Evolutionary conservation across 2,113 vertebrate genomes (phyloP).

Genomic region (Marcusenius ussheri): DNA sequence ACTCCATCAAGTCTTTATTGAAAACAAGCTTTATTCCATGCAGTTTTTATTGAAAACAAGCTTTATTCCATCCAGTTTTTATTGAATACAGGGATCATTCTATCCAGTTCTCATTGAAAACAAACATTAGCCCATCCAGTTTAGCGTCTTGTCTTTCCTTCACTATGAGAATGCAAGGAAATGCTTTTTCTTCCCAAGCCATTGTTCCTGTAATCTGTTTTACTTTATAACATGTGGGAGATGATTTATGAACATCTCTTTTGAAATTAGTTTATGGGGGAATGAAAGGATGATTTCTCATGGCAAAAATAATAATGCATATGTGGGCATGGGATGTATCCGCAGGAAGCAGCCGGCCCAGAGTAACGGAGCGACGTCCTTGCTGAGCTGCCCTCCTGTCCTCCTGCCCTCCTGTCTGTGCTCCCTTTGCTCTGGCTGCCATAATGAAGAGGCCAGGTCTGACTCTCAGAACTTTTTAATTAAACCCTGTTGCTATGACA

Average conservation of each 20-base stretch:
- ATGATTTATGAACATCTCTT: constrained; percentile 64
- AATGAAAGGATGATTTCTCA: constrained; percentile 61
- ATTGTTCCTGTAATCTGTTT: constrained; percentile 64
- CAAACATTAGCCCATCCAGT: not conserved
- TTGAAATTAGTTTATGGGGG: constrained; percentile 67
- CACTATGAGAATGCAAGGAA: constrained; percentile 36
- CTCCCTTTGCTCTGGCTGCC: constrained; percentile 7
- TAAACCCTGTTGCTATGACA: constrained; percentile 32
- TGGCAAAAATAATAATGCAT: constrained; percentile 66
- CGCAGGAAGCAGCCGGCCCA: not conserved
- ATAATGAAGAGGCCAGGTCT: not conserved
- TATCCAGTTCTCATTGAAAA: not conserved
- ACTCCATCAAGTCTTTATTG: not conserved
- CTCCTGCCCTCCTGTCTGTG: constrained; percentile 17
- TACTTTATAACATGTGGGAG: constrained; percentile 56
- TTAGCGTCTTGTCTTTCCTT: constrained; percentile 2
- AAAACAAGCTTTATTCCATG: not conserved
- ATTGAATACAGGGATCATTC: not conserved
- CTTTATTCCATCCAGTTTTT: not conserved
- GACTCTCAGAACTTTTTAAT: constrained; percentile 14
- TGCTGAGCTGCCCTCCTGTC: constrained; percentile 1
- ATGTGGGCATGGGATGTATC: constrained; percentile 41
- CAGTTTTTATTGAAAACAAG: not conserved
- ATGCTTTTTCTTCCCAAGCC: constrained; percentile 55
- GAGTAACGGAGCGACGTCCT: constrained; percentile 29